These are phyloP conservation scores for Drosophila simulans DNA, from an alignment of 1,140 invertebrate species.

Conservation along the genomic window DNA sequence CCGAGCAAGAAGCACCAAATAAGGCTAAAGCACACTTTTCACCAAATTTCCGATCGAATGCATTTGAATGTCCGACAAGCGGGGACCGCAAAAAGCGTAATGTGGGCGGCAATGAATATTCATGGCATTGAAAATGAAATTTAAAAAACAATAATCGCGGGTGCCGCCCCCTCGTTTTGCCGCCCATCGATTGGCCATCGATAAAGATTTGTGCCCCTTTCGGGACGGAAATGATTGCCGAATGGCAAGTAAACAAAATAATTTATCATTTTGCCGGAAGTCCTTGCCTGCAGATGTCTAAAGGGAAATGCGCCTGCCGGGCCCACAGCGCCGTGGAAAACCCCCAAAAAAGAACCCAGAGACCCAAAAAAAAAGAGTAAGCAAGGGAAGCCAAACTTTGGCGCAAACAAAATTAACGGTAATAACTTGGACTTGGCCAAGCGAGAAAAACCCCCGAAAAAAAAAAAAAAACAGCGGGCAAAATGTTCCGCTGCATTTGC, in stretches of 20 bases:
- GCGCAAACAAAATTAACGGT: constrained; percentile 76
- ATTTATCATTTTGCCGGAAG: constrained; percentile 67
- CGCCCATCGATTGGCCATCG: constrained; percentile 43
- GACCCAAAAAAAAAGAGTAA: not conserved
- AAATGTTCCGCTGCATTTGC: constrained; percentile 62
- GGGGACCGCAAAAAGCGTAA: constrained; percentile 5
- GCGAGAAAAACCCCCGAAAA: constrained; percentile 17
- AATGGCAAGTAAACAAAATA: constrained; percentile 72
- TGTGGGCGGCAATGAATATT: constrained; percentile 16
- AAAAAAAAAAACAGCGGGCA: constrained; percentile 7
- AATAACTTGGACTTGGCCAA: constrained; percentile 73
- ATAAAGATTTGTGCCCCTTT: constrained; percentile 38
- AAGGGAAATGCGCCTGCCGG: constrained; percentile 28
- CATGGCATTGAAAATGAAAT: constrained; percentile 20
- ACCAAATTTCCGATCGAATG: constrained; percentile 34
- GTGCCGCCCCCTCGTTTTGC: not conserved
- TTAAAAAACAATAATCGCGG: constrained; percentile 24
- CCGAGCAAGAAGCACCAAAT: constrained; percentile 6
- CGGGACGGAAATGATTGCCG: constrained; percentile 53
- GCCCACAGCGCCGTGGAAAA: constrained; percentile 7
- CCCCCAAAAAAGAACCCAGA: not conserved
- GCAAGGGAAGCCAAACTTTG: constrained; percentile 52
- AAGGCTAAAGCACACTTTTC: constrained; percentile 25
- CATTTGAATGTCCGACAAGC: constrained; percentile 28
- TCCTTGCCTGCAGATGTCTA: constrained; percentile 33